A percentile compares a stretch with the other conserved stretches of the same genome.
Conservation (phyloP, 2,113 vertebrate species). For the Cichladusa arquata region DNA sequence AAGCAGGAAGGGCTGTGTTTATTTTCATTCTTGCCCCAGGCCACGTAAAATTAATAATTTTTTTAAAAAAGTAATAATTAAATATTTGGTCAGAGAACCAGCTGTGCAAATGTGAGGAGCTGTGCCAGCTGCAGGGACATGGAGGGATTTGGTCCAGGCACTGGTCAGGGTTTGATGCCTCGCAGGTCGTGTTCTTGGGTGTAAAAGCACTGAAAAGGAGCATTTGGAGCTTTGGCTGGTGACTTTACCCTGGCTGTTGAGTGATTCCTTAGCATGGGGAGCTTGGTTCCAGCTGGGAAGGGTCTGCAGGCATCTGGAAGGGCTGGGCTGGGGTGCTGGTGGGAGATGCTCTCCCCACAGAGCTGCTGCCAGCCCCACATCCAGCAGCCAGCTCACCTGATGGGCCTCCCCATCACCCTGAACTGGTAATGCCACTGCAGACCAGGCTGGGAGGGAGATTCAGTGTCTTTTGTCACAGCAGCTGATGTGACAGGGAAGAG, state of each 20-base stretch:
- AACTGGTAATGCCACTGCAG: neutral
- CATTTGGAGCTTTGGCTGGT: neutral
- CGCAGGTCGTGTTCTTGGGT: fast-evolving
- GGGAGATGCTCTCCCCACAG: neutral
- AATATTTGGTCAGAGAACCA: constrained; percentile 49
- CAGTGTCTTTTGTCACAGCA: neutral
- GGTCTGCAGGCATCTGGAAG: fast-evolving
- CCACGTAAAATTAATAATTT: constrained; percentile 27
- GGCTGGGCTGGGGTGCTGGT: fast-evolving
- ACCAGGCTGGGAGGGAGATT: neutral
- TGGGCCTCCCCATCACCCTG: neutral
- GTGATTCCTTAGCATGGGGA: neutral
- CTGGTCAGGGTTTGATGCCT: neutral
- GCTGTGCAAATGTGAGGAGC: neutral
- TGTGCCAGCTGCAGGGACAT: constrained; percentile 13
- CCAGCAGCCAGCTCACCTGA: neutral
- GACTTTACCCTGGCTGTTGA: neutral
- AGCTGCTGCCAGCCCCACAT: neutral
- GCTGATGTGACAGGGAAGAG: neutral
- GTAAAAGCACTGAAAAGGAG: neutral
- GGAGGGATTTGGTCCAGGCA: neutral
- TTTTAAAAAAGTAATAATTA: neutral
- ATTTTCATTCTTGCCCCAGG: constrained; percentile 57
- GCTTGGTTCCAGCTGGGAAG: neutral
- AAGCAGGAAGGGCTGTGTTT: constrained; percentile 47